Evolutionary conservation across 2,113 vertebrate species (phyloP).

Genomic region (Peucedramus taeniatus): DNA sequence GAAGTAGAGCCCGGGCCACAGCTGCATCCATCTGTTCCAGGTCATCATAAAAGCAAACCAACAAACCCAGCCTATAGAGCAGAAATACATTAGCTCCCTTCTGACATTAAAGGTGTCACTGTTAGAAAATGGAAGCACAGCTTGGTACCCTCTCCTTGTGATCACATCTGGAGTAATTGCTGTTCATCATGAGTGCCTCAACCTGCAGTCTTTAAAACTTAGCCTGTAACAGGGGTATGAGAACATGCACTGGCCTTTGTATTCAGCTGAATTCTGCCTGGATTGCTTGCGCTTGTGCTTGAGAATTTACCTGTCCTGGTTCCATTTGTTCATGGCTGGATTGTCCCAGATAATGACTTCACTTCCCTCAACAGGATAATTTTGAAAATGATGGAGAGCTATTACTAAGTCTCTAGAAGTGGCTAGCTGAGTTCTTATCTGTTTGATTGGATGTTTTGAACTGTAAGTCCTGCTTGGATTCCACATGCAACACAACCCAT

Average conservation of each 20-base stretch:
- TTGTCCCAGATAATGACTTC: not conserved
- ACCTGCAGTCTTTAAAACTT: not conserved
- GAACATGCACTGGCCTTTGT: not conserved
- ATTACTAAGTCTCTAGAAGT: not conserved
- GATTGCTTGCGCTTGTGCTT: not conserved
- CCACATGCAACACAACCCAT: not conserved
- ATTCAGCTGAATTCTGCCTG: not conserved
- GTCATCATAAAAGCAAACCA: slow-evolving; percentile 80
- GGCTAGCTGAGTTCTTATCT: not conserved
- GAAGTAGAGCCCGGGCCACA: slow-evolving; percentile 74
- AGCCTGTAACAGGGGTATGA: not conserved
- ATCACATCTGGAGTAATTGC: not conserved
- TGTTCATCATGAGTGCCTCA: not conserved
- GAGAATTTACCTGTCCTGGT: not conserved
- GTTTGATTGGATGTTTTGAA: not conserved
- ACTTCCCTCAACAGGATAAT: not conserved
- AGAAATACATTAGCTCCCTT: not conserved
- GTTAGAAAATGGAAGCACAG: not conserved
- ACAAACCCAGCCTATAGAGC: slow-evolving; percentile 70
- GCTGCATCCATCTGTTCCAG: slow-evolving; percentile 67
- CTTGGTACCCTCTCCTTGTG: not conserved
- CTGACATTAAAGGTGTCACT: not conserved
- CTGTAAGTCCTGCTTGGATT: not conserved
- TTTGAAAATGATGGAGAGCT: not conserved
- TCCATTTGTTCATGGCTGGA: not conserved